Base-by-base conservation (phyloP, 2,797 vertebrate species). In the Echiichthys vipera region DNA sequence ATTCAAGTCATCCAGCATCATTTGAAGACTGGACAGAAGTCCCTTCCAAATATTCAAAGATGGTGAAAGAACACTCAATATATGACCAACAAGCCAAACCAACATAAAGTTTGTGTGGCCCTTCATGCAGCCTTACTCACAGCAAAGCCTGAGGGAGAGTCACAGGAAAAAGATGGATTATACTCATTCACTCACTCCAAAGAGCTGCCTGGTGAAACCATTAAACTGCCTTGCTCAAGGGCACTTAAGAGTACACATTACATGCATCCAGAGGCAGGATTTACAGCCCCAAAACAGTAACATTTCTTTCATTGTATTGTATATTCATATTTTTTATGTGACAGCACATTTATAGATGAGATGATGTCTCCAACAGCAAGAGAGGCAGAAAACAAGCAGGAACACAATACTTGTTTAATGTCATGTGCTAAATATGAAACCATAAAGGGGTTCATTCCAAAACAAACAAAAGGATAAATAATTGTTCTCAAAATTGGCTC, bases 91-190 rank as follows among this genome's bases (percentile, higher is more conserved):
- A 24, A 68, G 24, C 14, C 37, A 57, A 58, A 12, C 29, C 50
- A 12, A 36, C 32, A 58, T 69, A 18, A 63, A 43, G 65, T 71
- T 49, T 66, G 37, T 57, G 30, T 39, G 36, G 47, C 37, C 27
- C 25, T 17, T 68, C 27, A 15, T 40, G 46, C 62, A 29, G 30
- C 22, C 34, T 63, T 39, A 59, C 72, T 75, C 43, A 46, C 36
- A 46, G 55, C 24, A 40, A 56, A 32, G 61, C 74, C 65, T 12
- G 61, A 12, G 53, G 57, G 32, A 62, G 74, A 20, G 37, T 7
- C 50, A 56, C n/a, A 63, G 49, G 27, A 57, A 30, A 53, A 56
- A 70, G 67, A 75, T 75, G 51, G 46, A 76, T 78, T 27, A 46
- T 29, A 49, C 34, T 81, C 55, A 71, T 74, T 73, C 39, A 40